Conservation (phyloP, 1,140 invertebrate genomes). For the Penaeus vannamei region DNA sequence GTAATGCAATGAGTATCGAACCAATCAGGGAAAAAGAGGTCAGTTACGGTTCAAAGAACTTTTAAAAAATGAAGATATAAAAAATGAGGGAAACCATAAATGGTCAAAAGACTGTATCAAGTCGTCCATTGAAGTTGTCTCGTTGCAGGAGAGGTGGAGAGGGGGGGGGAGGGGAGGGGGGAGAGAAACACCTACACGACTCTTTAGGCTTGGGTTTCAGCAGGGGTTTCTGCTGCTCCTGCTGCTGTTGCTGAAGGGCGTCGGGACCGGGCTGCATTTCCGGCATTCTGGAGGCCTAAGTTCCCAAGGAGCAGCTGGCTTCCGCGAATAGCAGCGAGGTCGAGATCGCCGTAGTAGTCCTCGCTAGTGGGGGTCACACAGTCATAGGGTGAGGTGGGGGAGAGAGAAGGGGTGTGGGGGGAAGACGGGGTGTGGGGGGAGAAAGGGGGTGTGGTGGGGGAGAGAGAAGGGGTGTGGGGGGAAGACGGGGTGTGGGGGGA, state of each 20-base stretch:
- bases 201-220: not conserved
- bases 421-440: not conserved
- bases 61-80: too few relatives aligned
- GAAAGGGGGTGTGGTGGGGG: too few relatives aligned
- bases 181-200: not conserved
- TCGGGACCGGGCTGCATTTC: not conserved
- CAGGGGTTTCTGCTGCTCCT: not conserved
- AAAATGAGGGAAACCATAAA: not conserved
- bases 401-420: not conserved
- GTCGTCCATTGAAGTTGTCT: not conserved
- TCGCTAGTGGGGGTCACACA: slow-evolving; percentile 75
- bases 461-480: too few relatives aligned
- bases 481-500: too few relatives aligned
- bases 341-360: slow-evolving; percentile 95
- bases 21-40: too few relatives aligned
- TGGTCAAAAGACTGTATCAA: not conserved
- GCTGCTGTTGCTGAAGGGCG: slow-evolving; percentile 10
- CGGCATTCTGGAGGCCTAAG: not conserved
- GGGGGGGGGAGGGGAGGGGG: not conserved
- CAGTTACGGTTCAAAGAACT: too few relatives aligned
- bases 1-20: too few relatives aligned
- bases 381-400: not conserved
- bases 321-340: slow-evolving; percentile 90
- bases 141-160: not conserved
- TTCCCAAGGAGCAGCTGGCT: slow-evolving; percentile 45